phyloP scores from a whole-genome alignment of 2,888 invertebrate genomes.

The Operophtera brumata region DNA sequence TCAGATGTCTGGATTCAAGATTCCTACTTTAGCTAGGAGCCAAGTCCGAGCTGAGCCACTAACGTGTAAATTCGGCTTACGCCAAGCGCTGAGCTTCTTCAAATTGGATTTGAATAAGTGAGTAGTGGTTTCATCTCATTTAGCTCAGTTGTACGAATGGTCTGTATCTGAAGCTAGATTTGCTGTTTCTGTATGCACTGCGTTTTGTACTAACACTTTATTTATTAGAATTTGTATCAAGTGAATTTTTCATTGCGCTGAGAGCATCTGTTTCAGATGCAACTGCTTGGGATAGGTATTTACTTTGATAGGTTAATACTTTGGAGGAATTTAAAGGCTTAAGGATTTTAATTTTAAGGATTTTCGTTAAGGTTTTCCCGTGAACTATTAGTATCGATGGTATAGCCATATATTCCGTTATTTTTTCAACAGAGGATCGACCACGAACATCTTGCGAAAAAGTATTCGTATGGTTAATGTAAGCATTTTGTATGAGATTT shows the following conservation, averaged over 20 bases:
- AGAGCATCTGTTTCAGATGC: constrained; percentile 1
- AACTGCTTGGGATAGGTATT: too few species aligned
- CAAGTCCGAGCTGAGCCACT: neutral
- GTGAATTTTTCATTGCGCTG: constrained; percentile 15
- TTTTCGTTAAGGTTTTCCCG: too few species aligned
- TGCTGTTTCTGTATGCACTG: constrained; percentile 7
- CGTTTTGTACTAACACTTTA: constrained; percentile 5
- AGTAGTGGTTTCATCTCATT: constrained; percentile 26
- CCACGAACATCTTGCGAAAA: too few species aligned
- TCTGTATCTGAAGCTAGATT: constrained; percentile 6
- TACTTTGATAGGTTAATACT: too few species aligned
- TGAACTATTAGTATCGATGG: too few species aligned
- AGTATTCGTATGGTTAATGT: too few species aligned
- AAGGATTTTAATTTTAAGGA: too few species aligned
- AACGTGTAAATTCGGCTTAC: constrained; percentile 14
- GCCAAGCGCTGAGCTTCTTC: constrained; percentile 22
- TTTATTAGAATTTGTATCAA: constrained; percentile 14
- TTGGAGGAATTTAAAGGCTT: too few species aligned
- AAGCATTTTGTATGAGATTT: too few species aligned
- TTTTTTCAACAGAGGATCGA: too few species aligned
- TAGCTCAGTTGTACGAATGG: constrained; percentile 13
- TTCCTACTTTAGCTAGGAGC: neutral
- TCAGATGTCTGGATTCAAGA: neutral
- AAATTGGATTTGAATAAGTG: constrained; percentile 36
- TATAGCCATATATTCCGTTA: too few species aligned